Base-by-base conservation (phyloP, 1,140 invertebrate species). In the Delia radicum region DNA sequence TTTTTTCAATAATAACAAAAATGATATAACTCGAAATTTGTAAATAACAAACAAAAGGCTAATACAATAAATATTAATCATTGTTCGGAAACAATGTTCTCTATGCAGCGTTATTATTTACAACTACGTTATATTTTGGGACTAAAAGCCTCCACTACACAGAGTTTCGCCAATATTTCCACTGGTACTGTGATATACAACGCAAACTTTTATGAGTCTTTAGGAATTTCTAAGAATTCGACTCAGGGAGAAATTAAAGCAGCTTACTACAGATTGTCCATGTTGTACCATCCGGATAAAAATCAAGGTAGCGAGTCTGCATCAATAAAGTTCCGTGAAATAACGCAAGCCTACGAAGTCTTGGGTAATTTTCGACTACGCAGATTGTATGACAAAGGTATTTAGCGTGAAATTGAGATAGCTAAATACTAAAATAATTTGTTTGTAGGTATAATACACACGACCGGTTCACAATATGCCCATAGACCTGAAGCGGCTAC, bases 221-320 rank as follows among this genome's bases (percentile, higher is more conserved):
- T 98, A n/a, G 92, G 92, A 62, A 81, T 98, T 26, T 87, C 89
- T 15, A 88, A 90, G 2, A 89, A 89, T 69, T 93, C 95, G 0
- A 95, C 92, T 1, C 92, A 94, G 79, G 87, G 84, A 62, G 94
- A 97, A 79, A 93, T 98, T 13, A 98, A 98, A 87, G 84, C 91
- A 21, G 94, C 96, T 0, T 98, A 96, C 86, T 98, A 96, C 79
- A 91, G 92, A 81, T 84, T 96, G 29, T 95, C 95, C 0, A 96
- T 94, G 88, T 75, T 91, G 26, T 95, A 94, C 87, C 96, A 98
- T 88, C 96, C 96, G 0, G 96, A 98, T 84, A 90, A 88, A 79
- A 96, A 94, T 82, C 88, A 85, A 27, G 90, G 90, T 61, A 88
- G 87, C 80, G 88, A 89, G 67, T 86, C 85, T 76, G 90, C 92